These are phyloP conservation scores for Periophthalmus magnuspinnatus DNA, from an alignment of 2,797 vertebrate species.

Conservation along the genomic window DNA sequence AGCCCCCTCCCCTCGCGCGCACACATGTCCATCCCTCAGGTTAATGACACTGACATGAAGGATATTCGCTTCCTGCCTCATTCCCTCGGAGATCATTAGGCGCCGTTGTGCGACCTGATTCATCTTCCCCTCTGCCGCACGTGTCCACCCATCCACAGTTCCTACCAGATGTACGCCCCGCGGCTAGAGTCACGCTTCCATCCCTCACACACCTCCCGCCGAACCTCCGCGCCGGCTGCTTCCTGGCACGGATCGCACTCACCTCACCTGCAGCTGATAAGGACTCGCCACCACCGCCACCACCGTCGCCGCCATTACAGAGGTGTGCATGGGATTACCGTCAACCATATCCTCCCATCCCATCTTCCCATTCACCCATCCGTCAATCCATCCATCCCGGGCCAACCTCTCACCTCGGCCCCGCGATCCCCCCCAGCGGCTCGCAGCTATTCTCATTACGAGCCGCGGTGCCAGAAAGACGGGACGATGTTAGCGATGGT, in stretches of 20 bases:
- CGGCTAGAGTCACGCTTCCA: slow-evolving; percentile 50
- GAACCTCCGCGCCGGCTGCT: slow-evolving; percentile 43
- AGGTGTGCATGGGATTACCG: slow-evolving; percentile 49
- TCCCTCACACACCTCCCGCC: slow-evolving; percentile 37
- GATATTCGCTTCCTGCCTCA: slow-evolving; percentile 50
- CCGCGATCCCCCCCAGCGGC: slow-evolving; percentile 29
- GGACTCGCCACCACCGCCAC: slow-evolving; percentile 65
- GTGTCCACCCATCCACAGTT: slow-evolving; percentile 60
- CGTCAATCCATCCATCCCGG: slow-evolving; percentile 27
- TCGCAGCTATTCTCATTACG: slow-evolving; percentile 52
- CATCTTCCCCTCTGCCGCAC: slow-evolving; percentile 63
- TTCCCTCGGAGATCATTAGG: slow-evolving; percentile 68
- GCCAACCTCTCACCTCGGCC: slow-evolving; percentile 30
- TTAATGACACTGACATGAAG: slow-evolving; percentile 69
- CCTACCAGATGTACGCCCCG: slow-evolving; percentile 71
- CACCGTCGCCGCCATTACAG: slow-evolving; percentile 49
- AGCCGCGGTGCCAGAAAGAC: slow-evolving; percentile 37
- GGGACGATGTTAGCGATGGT: slow-evolving; percentile 40
- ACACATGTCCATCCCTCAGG: slow-evolving; percentile 46
- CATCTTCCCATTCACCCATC: slow-evolving; percentile 9
- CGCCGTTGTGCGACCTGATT: slow-evolving; percentile 63
- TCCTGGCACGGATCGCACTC: slow-evolving; percentile 52
- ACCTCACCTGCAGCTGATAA: slow-evolving; percentile 51
- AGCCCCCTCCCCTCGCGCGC: slow-evolving; percentile 29
- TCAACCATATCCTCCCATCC: slow-evolving; percentile 30